A percentile compares a stretch with the other conserved stretches of the same genome.
phyloP scores from a whole-genome alignment of 2,888 invertebrate genomes.

The Ptychoptera contaminata region DNA sequence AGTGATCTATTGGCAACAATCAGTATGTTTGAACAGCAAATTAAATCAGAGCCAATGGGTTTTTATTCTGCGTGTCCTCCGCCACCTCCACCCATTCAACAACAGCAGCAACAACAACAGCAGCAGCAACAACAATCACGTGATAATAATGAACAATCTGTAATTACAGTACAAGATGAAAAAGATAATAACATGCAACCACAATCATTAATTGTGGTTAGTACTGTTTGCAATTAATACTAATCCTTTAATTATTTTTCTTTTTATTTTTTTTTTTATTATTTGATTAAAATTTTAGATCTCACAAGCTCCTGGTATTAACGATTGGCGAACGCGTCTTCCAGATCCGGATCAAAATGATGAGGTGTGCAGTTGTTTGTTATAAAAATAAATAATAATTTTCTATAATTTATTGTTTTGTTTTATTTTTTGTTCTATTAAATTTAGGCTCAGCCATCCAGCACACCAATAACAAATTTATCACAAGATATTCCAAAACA shows the following conservation, averaged over 20 bases:
- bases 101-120: constrained; percentile 26
- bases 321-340: constrained; percentile 11
- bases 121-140: constrained; percentile 21
- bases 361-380: too few relatives aligned
- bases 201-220: constrained; percentile 14
- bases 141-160: constrained; percentile 23
- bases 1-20: constrained; percentile 46
- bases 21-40: constrained; percentile 54
- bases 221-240: not conserved
- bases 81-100: constrained; percentile 18
- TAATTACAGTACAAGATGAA: constrained; percentile 17
- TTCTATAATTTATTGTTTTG: not conserved
- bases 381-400: too few relatives aligned
- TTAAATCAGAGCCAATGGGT: constrained; percentile 54
- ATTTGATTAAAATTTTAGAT: not conserved
- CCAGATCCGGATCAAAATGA: constrained; percentile 10
- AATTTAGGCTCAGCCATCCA: constrained; percentile 14
- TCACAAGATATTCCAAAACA: constrained; percentile 16
- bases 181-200: constrained; percentile 30
- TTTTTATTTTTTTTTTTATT: constrained; percentile 2
- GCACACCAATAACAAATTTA: constrained; percentile 14
- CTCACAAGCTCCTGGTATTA: constrained; percentile 2
- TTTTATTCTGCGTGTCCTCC: constrained; percentile 32
- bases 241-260: constrained; percentile 1
- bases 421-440: too few relatives aligned